A percentile compares a stretch with the other conserved stretches of the same genome.
phyloP scores from a whole-genome alignment of 2,888 invertebrate genomes.

The Dendrolimus pini region DNA sequence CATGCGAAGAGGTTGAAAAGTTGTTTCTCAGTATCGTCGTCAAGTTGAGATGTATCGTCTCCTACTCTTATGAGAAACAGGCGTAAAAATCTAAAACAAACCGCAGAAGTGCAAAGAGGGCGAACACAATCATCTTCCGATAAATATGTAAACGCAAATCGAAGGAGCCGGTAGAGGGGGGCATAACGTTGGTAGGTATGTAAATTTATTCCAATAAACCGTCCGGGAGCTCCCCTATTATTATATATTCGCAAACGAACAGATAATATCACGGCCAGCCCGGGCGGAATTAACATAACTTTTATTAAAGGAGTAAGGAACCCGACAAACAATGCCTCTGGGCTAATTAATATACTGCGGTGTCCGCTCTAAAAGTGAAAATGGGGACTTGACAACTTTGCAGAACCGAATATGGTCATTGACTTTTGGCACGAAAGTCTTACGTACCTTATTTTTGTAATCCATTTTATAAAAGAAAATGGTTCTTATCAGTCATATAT shows the following conservation, averaged over 20 bases:
- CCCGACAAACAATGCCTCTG: conserved; percentile 61
- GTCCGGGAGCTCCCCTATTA: conserved; percentile 58
- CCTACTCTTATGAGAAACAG: no score
- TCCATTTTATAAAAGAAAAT: no score
- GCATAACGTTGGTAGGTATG: conserved; percentile 49
- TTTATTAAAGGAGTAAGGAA: conserved; percentile 70
- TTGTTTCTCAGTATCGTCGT: no score
- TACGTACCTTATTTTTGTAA: no score
- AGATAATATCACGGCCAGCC: conserved; percentile 69
- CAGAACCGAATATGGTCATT: background rate
- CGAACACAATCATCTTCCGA: conserved; percentile 53
- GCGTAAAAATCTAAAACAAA: conserved; percentile 14
- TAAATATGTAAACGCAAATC: conserved; percentile 72
- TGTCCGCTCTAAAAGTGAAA: conserved; percentile 10
- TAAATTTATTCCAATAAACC: conserved; percentile 76
- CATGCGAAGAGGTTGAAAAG: no score
- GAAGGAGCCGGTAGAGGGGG: conserved; percentile 36
- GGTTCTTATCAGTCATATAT: no score
- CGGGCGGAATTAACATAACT: conserved; percentile 68
- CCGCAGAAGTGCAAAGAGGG: conserved; percentile 5
- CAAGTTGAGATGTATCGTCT: no score
- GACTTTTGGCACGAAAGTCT: background rate
- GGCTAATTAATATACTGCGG: conserved; percentile 67
- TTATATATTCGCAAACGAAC: conserved; percentile 75
- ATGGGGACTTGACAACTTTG: background rate